Evolutionary conservation across 92 coral and sea anemone species (phyloP), one percentile per base, ranked within the genome.

Genomic region (Parazoanthus swiftii): DNA sequence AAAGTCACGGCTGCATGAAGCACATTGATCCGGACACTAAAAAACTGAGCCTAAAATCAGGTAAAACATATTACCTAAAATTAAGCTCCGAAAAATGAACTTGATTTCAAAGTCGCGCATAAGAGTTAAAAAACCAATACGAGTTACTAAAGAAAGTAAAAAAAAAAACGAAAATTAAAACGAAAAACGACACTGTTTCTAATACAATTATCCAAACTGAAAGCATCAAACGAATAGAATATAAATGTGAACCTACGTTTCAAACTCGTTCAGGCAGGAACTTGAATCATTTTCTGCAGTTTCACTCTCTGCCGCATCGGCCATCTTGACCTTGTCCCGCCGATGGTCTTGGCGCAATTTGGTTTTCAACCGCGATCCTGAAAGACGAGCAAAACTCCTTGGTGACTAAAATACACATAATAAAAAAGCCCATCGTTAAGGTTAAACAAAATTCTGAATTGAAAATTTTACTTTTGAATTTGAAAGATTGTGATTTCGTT

Each of bases 181-280:
- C 70, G 15, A 63, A 18, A 63, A 2, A 63, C 6, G 26, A 63
- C 70, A 5, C 5, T 63, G 21, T 63, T 20, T 63, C 70, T 4
- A 63, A 63, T 29, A 29, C 33, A 29, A 29, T n/a, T n/a, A n/a
- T 63, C 26, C 15, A 63, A 18, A 63, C 70, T 63, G 70, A 58
- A 70, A 35, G 4, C 23, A 3, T 7, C 15, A 68, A 10, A 23
- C 29, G 42, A 15, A 56, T 8, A 65, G 75, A 77, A 39, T 54
- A 71, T 48, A 26, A 67, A 73, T 48, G 18, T 15, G 16, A 9
- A 84, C 98, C 89, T 76, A 94, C 98, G 95, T 94, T 82, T 94
- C 98, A 58, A 94, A 94, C 67, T 94, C 98, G 54, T 91, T 91
- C 56, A 93, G 74, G 86, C 91, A 94, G 65, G 93, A 91, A 67